phyloP scores from a whole-genome alignment of 2,797 vertebrate genomes.

The Manis pentadactyla region DNA sequence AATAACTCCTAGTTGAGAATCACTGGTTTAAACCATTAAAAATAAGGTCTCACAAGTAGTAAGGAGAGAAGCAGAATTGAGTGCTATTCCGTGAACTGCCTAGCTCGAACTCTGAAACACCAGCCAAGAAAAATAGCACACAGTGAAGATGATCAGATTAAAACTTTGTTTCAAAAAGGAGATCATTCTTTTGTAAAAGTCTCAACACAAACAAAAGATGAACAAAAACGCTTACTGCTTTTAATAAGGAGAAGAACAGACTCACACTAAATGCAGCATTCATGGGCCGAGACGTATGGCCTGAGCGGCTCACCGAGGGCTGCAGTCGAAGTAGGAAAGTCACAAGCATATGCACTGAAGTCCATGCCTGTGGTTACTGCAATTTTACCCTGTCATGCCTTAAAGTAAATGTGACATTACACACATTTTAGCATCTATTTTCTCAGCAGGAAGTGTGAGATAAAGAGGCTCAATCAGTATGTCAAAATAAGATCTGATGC shows the following conservation, averaged over 20 bases:
- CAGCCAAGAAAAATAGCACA: neutral
- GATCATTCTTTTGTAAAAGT: neutral
- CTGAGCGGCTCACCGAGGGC: neutral
- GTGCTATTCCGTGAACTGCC: neutral
- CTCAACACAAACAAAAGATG: neutral
- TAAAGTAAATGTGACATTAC: slow-evolving; percentile 78
- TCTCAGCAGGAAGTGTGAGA: slow-evolving; percentile 78
- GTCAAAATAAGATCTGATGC: slow-evolving; percentile 81
- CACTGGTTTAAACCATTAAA: neutral
- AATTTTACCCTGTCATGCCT: slow-evolving; percentile 66
- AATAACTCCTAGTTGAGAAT: neutral
- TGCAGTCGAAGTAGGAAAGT: neutral
- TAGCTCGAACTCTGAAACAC: neutral
- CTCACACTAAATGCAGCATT: neutral
- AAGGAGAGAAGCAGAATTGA: neutral
- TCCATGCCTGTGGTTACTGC: neutral
- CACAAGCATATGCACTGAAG: neutral
- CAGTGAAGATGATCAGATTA: neutral
- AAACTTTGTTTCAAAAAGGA: slow-evolving; percentile 25
- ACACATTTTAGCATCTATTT: slow-evolving; percentile 76
- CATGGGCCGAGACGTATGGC: neutral
- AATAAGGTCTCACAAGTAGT: neutral
- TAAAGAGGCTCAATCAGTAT: slow-evolving; percentile 80
- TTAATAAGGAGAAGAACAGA: slow-evolving; percentile 36
- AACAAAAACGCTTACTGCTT: neutral